These are phyloP conservation scores for Spongia lamella DNA, from an alignment of 37 sponge, comb jelly and placozoan genomes.

Conservation along the genomic window DNA sequence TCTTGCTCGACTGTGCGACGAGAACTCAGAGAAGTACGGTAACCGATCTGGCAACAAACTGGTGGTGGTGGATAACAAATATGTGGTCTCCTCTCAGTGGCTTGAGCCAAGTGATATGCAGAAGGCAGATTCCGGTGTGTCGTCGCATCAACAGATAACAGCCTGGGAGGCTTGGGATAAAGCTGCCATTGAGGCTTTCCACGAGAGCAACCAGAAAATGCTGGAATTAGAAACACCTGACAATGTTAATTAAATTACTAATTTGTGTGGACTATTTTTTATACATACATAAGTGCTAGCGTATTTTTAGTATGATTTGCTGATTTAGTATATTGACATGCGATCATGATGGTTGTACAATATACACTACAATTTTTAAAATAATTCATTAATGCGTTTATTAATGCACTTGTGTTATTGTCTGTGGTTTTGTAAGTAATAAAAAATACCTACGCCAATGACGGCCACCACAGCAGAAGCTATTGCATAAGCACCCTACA, in stretches of 20 bases:
- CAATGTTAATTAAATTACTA: too few relatives aligned
- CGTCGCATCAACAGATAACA: constrained; percentile 62
- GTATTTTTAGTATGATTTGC: too few relatives aligned
- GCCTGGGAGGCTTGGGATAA: constrained; percentile 75
- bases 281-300: too few relatives aligned
- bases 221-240: neutral
- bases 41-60: constrained; percentile 74
- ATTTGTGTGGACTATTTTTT: too few relatives aligned
- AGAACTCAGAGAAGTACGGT: constrained; percentile 72
- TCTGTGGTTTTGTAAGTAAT: constrained; percentile 13
- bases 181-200: constrained; percentile 37
- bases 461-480: constrained; percentile 29
- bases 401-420: too few relatives aligned
- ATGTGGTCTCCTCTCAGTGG: constrained; percentile 81
- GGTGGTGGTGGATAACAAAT: constrained; percentile 52
- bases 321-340: too few relatives aligned
- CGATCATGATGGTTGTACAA: too few relatives aligned
- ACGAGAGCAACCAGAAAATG: constrained; percentile 3
- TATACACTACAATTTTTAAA: too few relatives aligned
- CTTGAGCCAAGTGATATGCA: constrained; percentile 60
- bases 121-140: neutral
- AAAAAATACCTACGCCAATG: constrained; percentile 33
- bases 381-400: too few relatives aligned
- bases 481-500: neutral
- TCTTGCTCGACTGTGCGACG: constrained; percentile 62